Evolutionary conservation across 2,888 invertebrate species (phyloP).

Genomic region (Seira ritae): DNA sequence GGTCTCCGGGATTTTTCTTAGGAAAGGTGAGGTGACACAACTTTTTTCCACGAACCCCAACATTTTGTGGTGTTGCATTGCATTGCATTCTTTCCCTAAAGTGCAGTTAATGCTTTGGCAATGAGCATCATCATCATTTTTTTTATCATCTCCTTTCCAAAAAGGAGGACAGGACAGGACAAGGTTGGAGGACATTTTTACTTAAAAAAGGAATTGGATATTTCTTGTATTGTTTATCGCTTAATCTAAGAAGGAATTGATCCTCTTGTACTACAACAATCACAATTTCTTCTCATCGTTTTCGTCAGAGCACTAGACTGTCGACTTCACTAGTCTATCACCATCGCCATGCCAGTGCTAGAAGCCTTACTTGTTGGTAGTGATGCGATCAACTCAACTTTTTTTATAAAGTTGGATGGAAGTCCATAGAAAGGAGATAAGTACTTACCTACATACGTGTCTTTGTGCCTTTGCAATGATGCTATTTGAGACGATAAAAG

Average conservation of each 20-base stretch:
- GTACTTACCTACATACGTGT: no score
- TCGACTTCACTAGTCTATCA: background rate
- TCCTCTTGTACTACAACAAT: background rate
- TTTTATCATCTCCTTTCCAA: background rate
- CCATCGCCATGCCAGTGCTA: background rate
- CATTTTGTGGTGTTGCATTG: background rate
- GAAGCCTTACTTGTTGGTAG: background rate
- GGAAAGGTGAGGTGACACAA: background rate
- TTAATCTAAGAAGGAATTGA: background rate
- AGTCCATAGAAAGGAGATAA: no score
- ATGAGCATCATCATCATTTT: background rate
- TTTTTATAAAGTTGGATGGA: background rate
- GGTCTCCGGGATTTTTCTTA: no score
- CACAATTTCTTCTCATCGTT: no score
- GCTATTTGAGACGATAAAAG: constrained; percentile 56
- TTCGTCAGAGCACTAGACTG: no score
- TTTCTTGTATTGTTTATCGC: background rate
- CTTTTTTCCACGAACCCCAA: background rate
- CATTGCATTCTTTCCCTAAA: background rate
- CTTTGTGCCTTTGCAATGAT: background rate
- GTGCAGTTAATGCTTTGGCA: background rate
- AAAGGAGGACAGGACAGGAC: background rate
- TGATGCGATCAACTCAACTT: background rate
- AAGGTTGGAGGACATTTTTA: background rate
- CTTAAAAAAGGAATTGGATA: background rate